phyloP scores from a whole-genome alignment of 2,888 invertebrate species.

The Brachypterus glaber region DNA sequence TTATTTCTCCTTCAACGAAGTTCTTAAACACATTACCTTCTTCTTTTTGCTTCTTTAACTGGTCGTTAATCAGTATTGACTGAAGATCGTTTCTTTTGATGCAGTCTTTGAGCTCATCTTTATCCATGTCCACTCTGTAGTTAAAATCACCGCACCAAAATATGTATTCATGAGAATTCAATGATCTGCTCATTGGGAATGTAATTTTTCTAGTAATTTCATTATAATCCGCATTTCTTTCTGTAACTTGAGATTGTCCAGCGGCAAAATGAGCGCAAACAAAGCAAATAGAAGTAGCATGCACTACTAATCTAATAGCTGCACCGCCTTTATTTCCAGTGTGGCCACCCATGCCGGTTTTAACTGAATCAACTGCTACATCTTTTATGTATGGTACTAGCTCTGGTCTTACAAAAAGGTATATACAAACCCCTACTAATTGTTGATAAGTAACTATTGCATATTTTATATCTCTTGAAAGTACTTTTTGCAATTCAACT shows the following conservation, averaged over 20 bases:
- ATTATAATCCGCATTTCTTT: constrained; percentile 92
- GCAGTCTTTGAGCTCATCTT: constrained; percentile 83
- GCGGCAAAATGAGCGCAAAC: constrained; percentile 99
- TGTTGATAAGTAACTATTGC: constrained; percentile 89
- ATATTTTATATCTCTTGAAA: constrained; percentile 75
- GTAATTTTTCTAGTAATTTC: constrained; percentile 88
- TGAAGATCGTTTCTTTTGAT: constrained; percentile 66
- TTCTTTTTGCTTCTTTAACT: constrained; percentile 71
- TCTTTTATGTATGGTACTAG: constrained; percentile 83
- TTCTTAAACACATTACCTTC: constrained; percentile 82
- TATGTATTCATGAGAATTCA: constrained; percentile 94
- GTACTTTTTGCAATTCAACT: constrained; percentile 84
- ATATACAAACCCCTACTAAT: constrained; percentile 94
- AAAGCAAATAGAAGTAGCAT: constrained; percentile 93
- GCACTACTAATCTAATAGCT: constrained; percentile 82
- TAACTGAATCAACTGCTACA: constrained; percentile 90
- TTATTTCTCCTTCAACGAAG: constrained; percentile 85
- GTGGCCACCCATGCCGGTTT: constrained; percentile 97
- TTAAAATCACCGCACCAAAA: constrained; percentile 99
- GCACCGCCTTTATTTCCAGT: constrained; percentile 95
- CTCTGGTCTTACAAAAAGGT: constrained; percentile 84
- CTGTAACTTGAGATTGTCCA: constrained; percentile 90
- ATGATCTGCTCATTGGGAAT: constrained; percentile 80
- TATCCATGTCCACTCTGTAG: constrained; percentile 92
- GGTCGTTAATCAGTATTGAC: constrained; percentile 76